These are phyloP conservation scores for Cheilosia scutellata DNA, from an alignment of 2,888 invertebrate species.

Conservation along the genomic window DNA sequence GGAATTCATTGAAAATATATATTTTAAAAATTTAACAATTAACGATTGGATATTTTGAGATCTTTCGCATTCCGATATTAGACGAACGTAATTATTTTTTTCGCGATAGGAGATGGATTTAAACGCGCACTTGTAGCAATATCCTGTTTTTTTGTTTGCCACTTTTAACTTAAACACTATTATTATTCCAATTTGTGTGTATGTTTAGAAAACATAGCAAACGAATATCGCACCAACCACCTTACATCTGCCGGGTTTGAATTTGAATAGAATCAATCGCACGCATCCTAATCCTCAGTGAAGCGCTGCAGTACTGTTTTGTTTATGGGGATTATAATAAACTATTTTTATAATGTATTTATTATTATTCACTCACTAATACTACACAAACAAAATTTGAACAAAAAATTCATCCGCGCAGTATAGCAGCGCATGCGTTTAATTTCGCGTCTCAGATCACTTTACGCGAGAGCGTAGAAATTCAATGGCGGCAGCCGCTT, in stretches of 20 bases:
- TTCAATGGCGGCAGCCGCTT: constrained; percentile 69
- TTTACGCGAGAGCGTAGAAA: constrained; percentile 76
- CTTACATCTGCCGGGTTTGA: constrained; percentile 27
- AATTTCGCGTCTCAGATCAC: constrained; percentile 82
- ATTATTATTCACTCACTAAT: constrained; percentile 58
- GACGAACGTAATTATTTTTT: constrained; percentile 4
- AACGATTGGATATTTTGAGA: constrained; percentile 27
- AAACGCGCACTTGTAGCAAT: constrained; percentile 27
- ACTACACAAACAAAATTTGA: constrained; percentile 65
- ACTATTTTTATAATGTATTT: constrained; percentile 29
- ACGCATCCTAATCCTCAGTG: constrained; percentile 63
- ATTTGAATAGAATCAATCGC: constrained; percentile 19
- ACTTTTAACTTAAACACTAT: constrained; percentile 30
- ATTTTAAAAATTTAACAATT: constrained; percentile 9
- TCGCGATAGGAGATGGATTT: constrained; percentile 22
- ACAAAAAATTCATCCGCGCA: constrained; percentile 77
- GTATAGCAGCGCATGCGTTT: constrained; percentile 79
- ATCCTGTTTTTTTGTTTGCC: constrained; percentile 49
- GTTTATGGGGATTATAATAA: constrained; percentile 63
- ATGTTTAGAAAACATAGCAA: constrained; percentile 20
- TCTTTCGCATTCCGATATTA: constrained; percentile 26
- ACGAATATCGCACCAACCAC: constrained; percentile 65
- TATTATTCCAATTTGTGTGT: constrained; percentile 59
- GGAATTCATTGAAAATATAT: constrained; percentile 63
- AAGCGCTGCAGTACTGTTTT: constrained; percentile 65